Percentiles rank a stretch among this genome's conserved stretches.
These are phyloP conservation scores for Fulmarus glacialis DNA, from an alignment of 2,113 vertebrate genomes.

Conservation along the genomic window DNA sequence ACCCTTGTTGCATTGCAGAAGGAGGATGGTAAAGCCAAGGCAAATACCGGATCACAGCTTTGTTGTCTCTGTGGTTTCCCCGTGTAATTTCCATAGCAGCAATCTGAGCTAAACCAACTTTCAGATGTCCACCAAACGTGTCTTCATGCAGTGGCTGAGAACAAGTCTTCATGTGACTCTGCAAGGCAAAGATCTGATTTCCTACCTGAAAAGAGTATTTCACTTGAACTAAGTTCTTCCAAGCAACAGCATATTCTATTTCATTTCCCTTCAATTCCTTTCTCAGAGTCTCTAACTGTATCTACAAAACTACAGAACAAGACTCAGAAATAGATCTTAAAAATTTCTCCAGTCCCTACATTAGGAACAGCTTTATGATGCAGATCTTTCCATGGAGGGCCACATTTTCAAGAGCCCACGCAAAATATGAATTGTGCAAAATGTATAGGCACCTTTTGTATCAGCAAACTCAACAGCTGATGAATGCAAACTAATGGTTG, in stretches of 20 bases:
- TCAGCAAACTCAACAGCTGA: not conserved
- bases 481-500: not conserved
- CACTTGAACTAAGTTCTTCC: not conserved
- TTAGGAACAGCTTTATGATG: not conserved
- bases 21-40: constrained; percentile 98
- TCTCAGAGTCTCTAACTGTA: not conserved
- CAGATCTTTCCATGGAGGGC: not conserved
- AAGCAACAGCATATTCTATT: not conserved
- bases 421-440: not conserved
- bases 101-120: constrained; percentile 95
- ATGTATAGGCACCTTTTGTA: not conserved
- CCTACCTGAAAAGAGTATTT: not conserved
- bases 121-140: constrained; percentile 97
- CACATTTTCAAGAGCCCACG: not conserved
- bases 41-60: constrained; percentile 93
- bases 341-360: not conserved
- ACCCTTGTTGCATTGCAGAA: constrained; percentile 98
- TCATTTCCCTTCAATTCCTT: not conserved
- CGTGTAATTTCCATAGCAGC: constrained; percentile 97
- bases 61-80: constrained; percentile 97
- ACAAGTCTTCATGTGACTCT: constrained; percentile 99
- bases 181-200: constrained; percentile 50
- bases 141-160: constrained; percentile 97
- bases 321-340: not conserved
- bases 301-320: not conserved